Conservation (phyloP, 1,140 invertebrate genomes). For the Trachymyrmex septentrionalis region DNA sequence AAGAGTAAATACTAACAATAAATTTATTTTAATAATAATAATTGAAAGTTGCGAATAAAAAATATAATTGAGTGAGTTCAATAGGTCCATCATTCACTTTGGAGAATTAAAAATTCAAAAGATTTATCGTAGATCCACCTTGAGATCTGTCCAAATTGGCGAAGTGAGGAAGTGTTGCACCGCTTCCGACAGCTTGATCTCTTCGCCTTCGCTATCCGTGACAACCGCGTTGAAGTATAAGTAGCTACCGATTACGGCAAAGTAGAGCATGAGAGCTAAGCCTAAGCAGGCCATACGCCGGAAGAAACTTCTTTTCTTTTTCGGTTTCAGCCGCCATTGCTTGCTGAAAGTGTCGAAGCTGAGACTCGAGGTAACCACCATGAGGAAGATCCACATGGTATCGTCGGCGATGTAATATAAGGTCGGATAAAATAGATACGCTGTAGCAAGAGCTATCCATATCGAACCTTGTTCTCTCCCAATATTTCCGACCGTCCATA, state of each 20-base stretch:
- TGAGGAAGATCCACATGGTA: conserved; percentile 89
- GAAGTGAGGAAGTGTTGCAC: conserved; percentile 96
- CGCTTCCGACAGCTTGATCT: conserved; percentile 95
- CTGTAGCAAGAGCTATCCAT: conserved; percentile 90
- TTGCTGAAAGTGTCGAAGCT: conserved; percentile 92
- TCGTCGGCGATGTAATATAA: conserved; percentile 90
- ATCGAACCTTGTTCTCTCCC: conserved; percentile 92
- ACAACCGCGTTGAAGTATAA: conserved; percentile 96
- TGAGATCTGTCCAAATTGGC: conserved; percentile 90
- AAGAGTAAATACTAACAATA: no score
- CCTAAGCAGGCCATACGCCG: conserved; percentile 87
- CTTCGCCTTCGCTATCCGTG: conserved; percentile 94
- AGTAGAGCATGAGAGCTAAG: conserved; percentile 90
- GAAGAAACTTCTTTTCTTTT: conserved; percentile 84
- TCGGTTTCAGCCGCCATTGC: conserved; percentile 91
- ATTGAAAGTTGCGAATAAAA: no score
- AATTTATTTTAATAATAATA: no score
- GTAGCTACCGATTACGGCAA: conserved; percentile 91
- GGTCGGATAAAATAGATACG: conserved; percentile 90
- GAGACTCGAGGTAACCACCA: conserved; percentile 89
- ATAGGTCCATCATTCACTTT: no score
- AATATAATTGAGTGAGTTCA: no score
- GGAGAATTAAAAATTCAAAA: neutral
- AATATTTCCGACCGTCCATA: conserved; percentile 96
- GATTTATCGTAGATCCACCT: conserved; percentile 73